Evolutionary conservation across 2,888 invertebrate species (phyloP), one percentile per base, ranked within the genome.

Genomic region (Graphium colonna): DNA sequence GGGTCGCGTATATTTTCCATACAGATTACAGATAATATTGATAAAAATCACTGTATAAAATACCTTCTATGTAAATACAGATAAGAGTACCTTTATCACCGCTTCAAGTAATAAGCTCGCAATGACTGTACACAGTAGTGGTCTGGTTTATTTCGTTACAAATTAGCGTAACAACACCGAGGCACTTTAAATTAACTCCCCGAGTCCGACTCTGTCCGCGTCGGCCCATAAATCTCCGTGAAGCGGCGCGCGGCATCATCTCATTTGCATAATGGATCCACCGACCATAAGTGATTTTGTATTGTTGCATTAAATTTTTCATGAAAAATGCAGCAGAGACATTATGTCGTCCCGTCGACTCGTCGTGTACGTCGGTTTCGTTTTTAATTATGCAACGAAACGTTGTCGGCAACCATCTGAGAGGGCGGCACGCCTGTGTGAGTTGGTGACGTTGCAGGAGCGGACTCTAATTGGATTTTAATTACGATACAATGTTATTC

Each of bases 181-280:
- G 21, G 21, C 21, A 21, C 21, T 26, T 47, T 52, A 40, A 52
- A 52, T 52, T 52, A 47, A 48, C 39, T 33, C 16, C n/a, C 33
- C 9, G 4, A 15, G 44, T 44, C n/a, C 16, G 33, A 1, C 21
- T 40, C 42, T 45, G 54, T 33, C 33, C 16, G 15, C 26, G 44
- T 16, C 26, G 21, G 36, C n/a, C 26, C 46, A 46, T 55, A 55
- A 55, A 55, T 55, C 54, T 46, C 39, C 26, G 3, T 17, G 21
- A 26, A 40, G 39, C 5, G 39, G n/a, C 51, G 16, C 28, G 8
- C 33, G 45, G 28, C 18, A 18, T 15, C 31, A 28, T 36, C 54
- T 62, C 60, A 59, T 63, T 58, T 62, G 52, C 63, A 63, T 62
- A 63, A 63, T 62, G 58, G 63, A 56, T 50, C 57, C 55, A 49